Evolutionary conservation across 2,797 vertebrate genomes (phyloP), one percentile per base, ranked within the genome.

Genomic region (Etheostoma perlongum): DNA sequence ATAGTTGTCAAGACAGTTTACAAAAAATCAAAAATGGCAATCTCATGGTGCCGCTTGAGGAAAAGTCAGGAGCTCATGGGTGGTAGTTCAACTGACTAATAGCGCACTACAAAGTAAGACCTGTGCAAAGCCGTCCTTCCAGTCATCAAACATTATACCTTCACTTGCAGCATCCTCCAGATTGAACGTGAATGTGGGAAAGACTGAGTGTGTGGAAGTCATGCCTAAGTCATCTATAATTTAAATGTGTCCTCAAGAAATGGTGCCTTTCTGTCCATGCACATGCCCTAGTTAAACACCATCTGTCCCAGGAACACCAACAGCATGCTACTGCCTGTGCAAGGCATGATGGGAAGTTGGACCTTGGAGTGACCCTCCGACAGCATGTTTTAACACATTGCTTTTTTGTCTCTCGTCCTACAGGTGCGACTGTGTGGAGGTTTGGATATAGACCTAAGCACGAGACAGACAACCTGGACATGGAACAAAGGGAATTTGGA

Each of bases 231-330:
- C 83, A 89, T 89, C 62, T 71, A 88, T 92, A 75, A 91, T 91
- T 91, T 73, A 91, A 79, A 78, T 19, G 21, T 87, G 79, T 87
- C 87, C 84, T 83, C 42, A 71, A 87, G 84, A 92, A 89, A 88
- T 57, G 76, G 57, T 77, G 74, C 61, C 63, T 81, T 78, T 46
- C 70, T 84, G 53, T 84, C 72, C 74, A 81, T 81, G 36, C 74
- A 57, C 84, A 76, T 88, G 86, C 60, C 79, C 89, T 77, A 88
- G 72, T 89, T 88, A 91, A 64, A 73, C 27, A 52, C 82, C 84
- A 85, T 87, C 84, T 88, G 85, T 74, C 68, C 49, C 76, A 78
- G 65, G 40, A 82, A 85, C 76, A 76, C 72, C 61, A 77, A 40
- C 53, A 72, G 74, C 44, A 68, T 48, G 58, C 63, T 58, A 18